Evolutionary conservation across 2,113 vertebrate genomes (phyloP).

Genomic region (Brevimyrus niger): DNA sequence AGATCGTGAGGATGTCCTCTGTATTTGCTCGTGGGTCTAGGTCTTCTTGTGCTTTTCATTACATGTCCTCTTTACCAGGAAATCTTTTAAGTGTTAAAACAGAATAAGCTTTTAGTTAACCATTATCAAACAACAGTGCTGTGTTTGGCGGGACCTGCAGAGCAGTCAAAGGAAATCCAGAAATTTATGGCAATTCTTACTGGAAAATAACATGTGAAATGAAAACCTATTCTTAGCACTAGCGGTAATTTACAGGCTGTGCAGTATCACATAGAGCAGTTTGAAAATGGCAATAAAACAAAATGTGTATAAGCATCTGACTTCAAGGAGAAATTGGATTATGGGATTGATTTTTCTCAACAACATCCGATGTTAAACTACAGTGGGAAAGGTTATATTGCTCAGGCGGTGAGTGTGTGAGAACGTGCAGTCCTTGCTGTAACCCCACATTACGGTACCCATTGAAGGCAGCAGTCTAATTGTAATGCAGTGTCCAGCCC

Average conservation of each 20-base stretch:
- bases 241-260: constrained; percentile 6
- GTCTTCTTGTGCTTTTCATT: background rate
- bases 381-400: background rate
- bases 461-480: background rate
- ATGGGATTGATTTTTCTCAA: constrained; percentile 10
- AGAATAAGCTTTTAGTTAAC: background rate
- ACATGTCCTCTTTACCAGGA: background rate
- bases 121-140: background rate
- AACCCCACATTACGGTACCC: background rate
- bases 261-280: background rate
- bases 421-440: background rate
- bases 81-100: background rate
- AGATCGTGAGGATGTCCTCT: background rate
- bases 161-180: background rate
- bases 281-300: constrained; percentile 1
- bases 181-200: background rate
- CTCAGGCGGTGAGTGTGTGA: background rate
- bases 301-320: background rate
- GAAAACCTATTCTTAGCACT: background rate
- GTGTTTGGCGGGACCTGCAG: background rate
- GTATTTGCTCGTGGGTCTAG: background rate
- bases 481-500: background rate
- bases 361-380: background rate
- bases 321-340: constrained; percentile 3
- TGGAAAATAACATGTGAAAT: background rate